phyloP scores from a whole-genome alignment of 2,888 invertebrate species.

The Megaustenia siamemsis region DNA sequence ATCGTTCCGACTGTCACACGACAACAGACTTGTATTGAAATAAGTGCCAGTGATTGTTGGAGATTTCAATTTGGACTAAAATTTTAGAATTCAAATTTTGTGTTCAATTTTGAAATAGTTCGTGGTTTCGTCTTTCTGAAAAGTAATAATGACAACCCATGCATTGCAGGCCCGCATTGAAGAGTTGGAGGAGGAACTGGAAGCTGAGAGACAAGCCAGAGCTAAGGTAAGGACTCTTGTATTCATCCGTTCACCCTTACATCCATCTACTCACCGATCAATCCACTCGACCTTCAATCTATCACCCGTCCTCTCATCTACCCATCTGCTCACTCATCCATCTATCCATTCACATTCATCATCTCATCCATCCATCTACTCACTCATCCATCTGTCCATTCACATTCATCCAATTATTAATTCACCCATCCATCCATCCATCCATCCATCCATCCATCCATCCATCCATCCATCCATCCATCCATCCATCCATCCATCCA shows the following conservation, averaged over 20 bases:
- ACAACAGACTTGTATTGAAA: too few species aligned
- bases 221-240: conserved; percentile 84
- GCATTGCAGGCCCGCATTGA: conserved; percentile 89
- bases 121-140: too few species aligned
- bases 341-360: not conserved
- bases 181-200: conserved; percentile 99
- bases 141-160: conserved; percentile 56
- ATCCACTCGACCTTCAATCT: too few species aligned
- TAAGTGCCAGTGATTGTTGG: too few species aligned
- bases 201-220: conserved; percentile 98
- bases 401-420: not conserved
- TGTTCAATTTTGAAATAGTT: too few species aligned
- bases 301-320: not conserved
- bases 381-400: not conserved
- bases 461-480: not conserved
- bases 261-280: not conserved
- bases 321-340: not conserved
- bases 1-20: too few species aligned
- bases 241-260: not conserved
- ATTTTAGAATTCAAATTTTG: too few species aligned
- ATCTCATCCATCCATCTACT: not conserved
- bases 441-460: not conserved
- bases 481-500: not conserved
- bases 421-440: not conserved
- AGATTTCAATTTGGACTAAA: too few species aligned